Evolutionary conservation across 1,140 invertebrate species (phyloP).

Genomic region (Aphaenogaster ashmeadi): DNA sequence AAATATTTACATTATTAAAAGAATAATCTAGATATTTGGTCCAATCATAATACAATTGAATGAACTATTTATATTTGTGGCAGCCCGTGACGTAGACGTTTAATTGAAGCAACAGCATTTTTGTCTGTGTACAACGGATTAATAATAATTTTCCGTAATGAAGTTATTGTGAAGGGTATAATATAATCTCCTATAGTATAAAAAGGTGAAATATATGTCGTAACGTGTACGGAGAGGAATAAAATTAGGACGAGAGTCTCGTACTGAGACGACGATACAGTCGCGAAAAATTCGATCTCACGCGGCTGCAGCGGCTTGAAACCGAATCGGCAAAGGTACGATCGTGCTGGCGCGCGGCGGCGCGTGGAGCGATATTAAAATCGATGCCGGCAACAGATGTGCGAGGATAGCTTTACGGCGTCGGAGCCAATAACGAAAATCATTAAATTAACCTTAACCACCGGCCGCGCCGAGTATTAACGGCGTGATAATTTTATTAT

Average conservation of each 20-base stretch:
- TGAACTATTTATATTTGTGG: too few species aligned
- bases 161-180: not conserved
- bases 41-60: too few species aligned
- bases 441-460: conserved; percentile 84
- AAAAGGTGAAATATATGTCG: not conserved
- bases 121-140: not conserved
- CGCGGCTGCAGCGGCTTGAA: conserved; percentile 1
- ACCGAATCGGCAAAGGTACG: conserved; percentile 39
- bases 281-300: conserved; percentile 47
- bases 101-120: too few species aligned
- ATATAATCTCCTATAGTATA: not conserved
- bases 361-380: conserved; percentile 83
- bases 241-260: conserved; percentile 13
- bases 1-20: too few species aligned
- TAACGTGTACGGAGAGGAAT: not conserved
- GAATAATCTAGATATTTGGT: too few species aligned
- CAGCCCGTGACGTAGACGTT: too few species aligned
- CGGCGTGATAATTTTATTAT: conserved; percentile 84
- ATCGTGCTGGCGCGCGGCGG: conserved; percentile 32
- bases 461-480: conserved; percentile 80
- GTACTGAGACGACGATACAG: conserved; percentile 8
- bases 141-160: not conserved
- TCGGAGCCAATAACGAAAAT: conserved; percentile 85
- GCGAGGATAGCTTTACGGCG: conserved; percentile 83
- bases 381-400: conserved; percentile 86